Base-by-base conservation (phyloP, 2,797 vertebrate genomes). In the Chelmon rostratus region DNA sequence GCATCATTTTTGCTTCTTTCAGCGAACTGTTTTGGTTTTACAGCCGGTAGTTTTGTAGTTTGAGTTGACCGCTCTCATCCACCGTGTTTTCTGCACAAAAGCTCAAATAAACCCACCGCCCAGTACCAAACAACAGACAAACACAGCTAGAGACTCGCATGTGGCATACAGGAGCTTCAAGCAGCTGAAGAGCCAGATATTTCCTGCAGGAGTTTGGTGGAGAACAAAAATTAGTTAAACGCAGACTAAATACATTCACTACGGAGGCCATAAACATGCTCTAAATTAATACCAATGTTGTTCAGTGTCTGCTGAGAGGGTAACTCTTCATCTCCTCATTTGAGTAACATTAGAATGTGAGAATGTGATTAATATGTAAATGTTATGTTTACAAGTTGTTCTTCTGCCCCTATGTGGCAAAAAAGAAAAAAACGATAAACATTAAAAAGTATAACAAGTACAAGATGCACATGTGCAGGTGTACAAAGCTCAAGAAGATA, bases 401-500 rank as follows among this genome's bases (percentile, higher is more conserved):
- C 6, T 57, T 59, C 50, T 37, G 44, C 42, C 44, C 28, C 57
- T 33, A 35, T 40, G 59, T 44, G 58, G 44, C 57, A 37, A 68
- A 44, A 62, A 56, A 40, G 40, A 15, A 35, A 49, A 57, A 42
- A 33, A 31, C 4, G 2, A 59, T 47, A 0, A 16, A 11, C 2
- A 12, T 47, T 21, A 19, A 50, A 21, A n/a, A n/a, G n/a, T n/a
- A n/a, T n/a, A n/a, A n/a, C n/a, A 49, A n/a, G n/a, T 0, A 7
- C n/a, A 11, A 50, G 0, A 19, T 19, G 8, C 46, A 18, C 5
- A 18, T 16, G 18, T 28, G 58, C 62, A 38, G 6, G 23, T 33
- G 12, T 42, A 6, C 21, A 23, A 2, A 31, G 57, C 44, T 53
- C 53, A 25, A 38, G 6, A 25, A 44, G 2, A 50, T 44, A 13